phyloP scores from a whole-genome alignment of 1,140 invertebrate genomes.

The Tachypleus tridentatus region DNA sequence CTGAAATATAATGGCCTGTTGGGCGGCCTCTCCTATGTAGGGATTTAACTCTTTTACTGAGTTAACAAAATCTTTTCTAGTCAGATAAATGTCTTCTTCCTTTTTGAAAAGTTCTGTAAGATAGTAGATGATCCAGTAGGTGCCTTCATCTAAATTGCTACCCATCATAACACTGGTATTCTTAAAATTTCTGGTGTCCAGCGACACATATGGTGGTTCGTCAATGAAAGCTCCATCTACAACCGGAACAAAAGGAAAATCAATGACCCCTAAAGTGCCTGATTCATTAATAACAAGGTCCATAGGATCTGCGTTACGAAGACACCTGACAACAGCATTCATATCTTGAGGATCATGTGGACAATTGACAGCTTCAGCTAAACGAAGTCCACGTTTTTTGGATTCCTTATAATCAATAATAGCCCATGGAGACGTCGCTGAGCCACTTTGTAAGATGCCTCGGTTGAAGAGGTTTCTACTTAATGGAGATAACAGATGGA shows the following conservation, averaged over 20 bases:
- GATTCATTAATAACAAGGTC: conserved; percentile 70
- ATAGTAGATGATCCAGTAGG: conserved; percentile 89
- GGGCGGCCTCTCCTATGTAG: conserved; percentile 64
- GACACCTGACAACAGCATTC: conserved; percentile 60
- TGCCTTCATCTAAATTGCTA: conserved; percentile 85
- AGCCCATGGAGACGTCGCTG: conserved; percentile 74
- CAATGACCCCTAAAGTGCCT: conserved; percentile 46
- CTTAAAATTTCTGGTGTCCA: conserved; percentile 77
- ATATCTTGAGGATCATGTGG: conserved; percentile 57
- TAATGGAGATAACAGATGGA: conserved; percentile 82
- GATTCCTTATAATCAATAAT: conserved; percentile 72
- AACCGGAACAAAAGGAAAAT: conserved; percentile 85
- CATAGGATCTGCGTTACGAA: conserved; percentile 53
- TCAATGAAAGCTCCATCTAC: conserved; percentile 83
- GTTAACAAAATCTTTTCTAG: conserved; percentile 57
- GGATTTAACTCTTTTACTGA: conserved; percentile 68
- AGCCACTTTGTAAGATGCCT: conserved; percentile 47
- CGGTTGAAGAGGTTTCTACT: conserved; percentile 65
- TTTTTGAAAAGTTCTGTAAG: conserved; percentile 66
- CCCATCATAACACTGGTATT: conserved; percentile 85
- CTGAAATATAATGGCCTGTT: conserved; percentile 64
- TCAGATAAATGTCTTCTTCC: conserved; percentile 66
- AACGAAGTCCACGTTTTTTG: conserved; percentile 53
- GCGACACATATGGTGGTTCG: conserved; percentile 62
- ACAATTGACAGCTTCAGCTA: conserved; percentile 77